A percentile compares a stretch with the other conserved stretches of the same genome.
These are phyloP conservation scores for Notodonta ziczac DNA, from an alignment of 2,888 invertebrate species.

Conservation along the genomic window DNA sequence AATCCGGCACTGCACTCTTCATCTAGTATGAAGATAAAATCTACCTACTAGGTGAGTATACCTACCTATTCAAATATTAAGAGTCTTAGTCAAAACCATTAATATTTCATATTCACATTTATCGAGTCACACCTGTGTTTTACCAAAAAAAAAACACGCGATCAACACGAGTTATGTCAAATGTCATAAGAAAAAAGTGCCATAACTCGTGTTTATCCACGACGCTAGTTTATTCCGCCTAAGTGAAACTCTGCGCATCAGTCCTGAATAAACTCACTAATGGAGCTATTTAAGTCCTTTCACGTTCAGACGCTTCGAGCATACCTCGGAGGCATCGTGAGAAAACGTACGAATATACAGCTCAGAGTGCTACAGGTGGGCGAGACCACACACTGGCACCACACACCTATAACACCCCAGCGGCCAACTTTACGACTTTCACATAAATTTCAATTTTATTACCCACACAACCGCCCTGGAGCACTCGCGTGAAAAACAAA, in stretches of 20 bases:
- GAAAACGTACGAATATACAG: constrained; percentile 40
- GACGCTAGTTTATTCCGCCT: constrained; percentile 2
- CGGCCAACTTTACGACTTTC: constrained; percentile 48
- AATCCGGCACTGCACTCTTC: too few relatives aligned
- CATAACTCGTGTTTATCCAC: background rate
- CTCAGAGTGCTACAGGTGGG: constrained; percentile 58
- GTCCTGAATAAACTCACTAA: constrained; percentile 53
- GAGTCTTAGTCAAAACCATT: too few relatives aligned
- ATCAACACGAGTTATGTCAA: too few relatives aligned
- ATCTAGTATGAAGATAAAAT: too few relatives aligned
- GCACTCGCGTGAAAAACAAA: constrained; percentile 38
- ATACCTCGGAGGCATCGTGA: constrained; percentile 39
- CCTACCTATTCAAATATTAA: too few relatives aligned
- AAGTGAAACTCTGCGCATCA: constrained; percentile 37
- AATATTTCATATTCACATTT: too few relatives aligned
- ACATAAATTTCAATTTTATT: constrained; percentile 57
- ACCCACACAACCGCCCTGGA: constrained; percentile 36
- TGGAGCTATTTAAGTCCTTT: constrained; percentile 54
- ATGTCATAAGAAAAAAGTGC: too few relatives aligned
- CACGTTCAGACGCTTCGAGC: constrained; percentile 49
- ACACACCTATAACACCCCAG: constrained; percentile 36
- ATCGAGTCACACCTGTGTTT: too few relatives aligned
- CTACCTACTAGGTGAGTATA: too few relatives aligned
- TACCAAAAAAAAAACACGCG: too few relatives aligned
- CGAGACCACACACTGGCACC: constrained; percentile 28